A percentile compares a stretch with the other conserved stretches of the same genome.
These are phyloP conservation scores for Onthophagus sagittarius DNA, from an alignment of 2,888 invertebrate genomes.

Conservation along the genomic window DNA sequence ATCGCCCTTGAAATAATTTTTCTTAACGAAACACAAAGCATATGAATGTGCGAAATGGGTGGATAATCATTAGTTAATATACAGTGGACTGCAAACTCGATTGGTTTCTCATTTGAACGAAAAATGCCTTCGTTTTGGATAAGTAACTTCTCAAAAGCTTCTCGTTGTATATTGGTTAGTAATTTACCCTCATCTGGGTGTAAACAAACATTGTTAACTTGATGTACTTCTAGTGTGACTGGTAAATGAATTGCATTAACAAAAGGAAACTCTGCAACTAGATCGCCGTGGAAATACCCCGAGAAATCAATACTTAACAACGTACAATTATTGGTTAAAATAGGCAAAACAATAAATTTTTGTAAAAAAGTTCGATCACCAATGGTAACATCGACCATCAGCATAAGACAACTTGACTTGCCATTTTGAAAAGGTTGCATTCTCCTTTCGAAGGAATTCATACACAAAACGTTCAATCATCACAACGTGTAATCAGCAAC, in stretches of 20 bases:
- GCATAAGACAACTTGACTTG: too few species aligned
- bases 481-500: too few species aligned
- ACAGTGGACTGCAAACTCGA: too few species aligned
- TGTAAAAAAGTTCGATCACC: too few species aligned
- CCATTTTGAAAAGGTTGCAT: too few species aligned
- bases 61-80: conserved; percentile 2
- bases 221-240: neutral
- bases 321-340: too few species aligned
- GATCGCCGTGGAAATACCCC: neutral
- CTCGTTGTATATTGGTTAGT: neutral
- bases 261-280: neutral
- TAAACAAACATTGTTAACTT: neutral
- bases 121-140: conserved; percentile 4
- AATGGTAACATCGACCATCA: conserved; percentile 11
- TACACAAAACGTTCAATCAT: too few species aligned
- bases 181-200: neutral
- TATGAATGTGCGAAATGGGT: conserved; percentile 40
- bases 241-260: too few species aligned
- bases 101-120: neutral
- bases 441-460: too few species aligned
- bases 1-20: conserved; percentile 31
- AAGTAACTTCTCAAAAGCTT: neutral
- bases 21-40: conserved; percentile 33
- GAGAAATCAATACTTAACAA: too few species aligned
- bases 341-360: too few species aligned